Conservation (phyloP, 2,113 vertebrate species). For the Rissa tridactyla region DNA sequence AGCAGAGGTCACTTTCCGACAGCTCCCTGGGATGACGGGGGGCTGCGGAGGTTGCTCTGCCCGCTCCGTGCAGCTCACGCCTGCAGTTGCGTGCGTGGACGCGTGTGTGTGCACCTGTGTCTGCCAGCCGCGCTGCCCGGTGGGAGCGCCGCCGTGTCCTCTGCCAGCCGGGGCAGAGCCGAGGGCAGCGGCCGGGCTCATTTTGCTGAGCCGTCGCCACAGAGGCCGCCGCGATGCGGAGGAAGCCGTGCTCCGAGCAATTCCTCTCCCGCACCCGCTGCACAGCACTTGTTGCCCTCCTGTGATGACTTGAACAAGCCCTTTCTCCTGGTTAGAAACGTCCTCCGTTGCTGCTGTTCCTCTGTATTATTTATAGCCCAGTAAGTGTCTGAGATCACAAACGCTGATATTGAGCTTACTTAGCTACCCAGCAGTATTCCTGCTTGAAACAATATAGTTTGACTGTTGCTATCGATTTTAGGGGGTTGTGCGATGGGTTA, state of each 20-base stretch:
- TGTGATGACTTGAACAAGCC: not conserved
- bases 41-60: not conserved
- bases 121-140: not conserved
- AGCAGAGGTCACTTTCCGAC: no score
- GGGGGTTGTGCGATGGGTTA: conserved; percentile 78
- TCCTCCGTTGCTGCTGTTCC: not conserved
- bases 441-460: conserved; percentile 76
- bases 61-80: not conserved
- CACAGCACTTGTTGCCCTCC: not conserved
- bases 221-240: no score
- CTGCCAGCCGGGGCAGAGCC: not conserved
- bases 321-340: not conserved
- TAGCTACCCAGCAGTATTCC: conserved; percentile 75
- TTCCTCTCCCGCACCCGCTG: not conserved
- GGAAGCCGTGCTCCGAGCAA: not conserved
- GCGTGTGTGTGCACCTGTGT: rapidly evolving
- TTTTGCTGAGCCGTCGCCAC: not conserved
- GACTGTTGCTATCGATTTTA: conserved; percentile 85
- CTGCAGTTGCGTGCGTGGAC: rapidly evolving
- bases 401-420: conserved; percentile 67
- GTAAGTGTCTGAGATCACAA: conserved; percentile 73
- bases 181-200: not conserved
- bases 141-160: not conserved
- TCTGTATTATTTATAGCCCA: conserved; percentile 23
- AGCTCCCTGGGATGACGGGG: rapidly evolving